These are phyloP conservation scores for Alfaro cultratus DNA, from an alignment of 2,797 vertebrate genomes.

Conservation along the genomic window DNA sequence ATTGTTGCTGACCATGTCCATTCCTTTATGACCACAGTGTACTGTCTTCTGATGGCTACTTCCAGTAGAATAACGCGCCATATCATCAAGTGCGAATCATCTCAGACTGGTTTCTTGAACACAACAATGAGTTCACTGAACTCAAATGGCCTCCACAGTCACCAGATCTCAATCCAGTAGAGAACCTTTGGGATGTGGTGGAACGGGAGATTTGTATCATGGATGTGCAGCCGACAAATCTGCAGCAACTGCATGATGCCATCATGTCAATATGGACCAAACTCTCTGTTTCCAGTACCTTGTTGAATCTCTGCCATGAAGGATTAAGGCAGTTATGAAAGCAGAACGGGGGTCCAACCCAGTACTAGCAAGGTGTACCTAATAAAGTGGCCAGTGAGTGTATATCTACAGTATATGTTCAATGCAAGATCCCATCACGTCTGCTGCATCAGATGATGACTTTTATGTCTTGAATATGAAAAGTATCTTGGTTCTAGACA, in stretches of 20 bases:
- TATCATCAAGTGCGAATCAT: not conserved
- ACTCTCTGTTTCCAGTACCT: not conserved
- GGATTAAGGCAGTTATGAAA: too few relatives aligned
- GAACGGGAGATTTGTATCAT: not conserved
- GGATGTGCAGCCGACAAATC: not conserved
- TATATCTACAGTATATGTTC: not conserved
- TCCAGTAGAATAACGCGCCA: not conserved
- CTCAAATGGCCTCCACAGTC: too few relatives aligned
- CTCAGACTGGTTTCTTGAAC: slow-evolving; percentile 1
- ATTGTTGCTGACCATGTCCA: too few relatives aligned
- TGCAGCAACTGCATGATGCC: not conserved
- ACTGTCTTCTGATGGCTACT: not conserved
- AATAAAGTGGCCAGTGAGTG: too few relatives aligned
- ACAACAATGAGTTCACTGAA: too few relatives aligned
- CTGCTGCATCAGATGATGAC: not conserved
- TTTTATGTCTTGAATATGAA: not conserved
- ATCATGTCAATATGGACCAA: not conserved
- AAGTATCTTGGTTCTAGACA: not conserved
- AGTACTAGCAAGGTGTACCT: too few relatives aligned
- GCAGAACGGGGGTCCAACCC: too few relatives aligned
- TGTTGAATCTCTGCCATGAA: too few relatives aligned
- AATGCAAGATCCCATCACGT: not conserved
- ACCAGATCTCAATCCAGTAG: too few relatives aligned
- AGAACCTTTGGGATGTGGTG: not conserved
- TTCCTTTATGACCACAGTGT: not conserved